Conservation (phyloP, 2,797 vertebrate species). For the Lepus townsendii region DNA sequence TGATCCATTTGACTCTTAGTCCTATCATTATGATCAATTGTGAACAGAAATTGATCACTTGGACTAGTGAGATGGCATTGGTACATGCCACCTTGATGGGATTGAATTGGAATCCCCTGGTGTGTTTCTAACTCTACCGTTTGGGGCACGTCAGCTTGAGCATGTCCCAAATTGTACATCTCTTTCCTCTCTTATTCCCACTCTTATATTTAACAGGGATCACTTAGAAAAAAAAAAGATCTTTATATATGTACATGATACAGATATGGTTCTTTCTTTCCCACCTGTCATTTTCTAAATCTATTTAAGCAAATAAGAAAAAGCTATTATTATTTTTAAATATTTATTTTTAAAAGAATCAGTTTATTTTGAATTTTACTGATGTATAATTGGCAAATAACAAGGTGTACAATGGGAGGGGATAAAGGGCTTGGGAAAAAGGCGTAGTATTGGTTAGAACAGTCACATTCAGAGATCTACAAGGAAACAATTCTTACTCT, state of each 20-base stretch:
- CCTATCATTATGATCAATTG: no score
- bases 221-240: conserved; percentile 31
- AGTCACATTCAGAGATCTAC: conserved; percentile 8
- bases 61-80: no score
- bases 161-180: no score
- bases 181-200: no score
- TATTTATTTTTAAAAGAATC: conserved; percentile 48
- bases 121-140: no score
- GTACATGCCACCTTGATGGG: no score
- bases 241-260: neutral
- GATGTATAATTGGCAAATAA: neutral
- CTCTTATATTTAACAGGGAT: no score
- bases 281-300: neutral
- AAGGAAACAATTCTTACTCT: neutral
- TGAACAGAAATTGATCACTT: no score
- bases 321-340: neutral
- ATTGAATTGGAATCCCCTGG: no score
- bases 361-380: neutral
- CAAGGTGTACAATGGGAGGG: no score
- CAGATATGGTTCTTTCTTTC: accelerated
- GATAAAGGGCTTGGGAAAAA: neutral
- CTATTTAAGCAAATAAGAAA: conserved; percentile 15
- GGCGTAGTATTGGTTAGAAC: neutral
- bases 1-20: no score
- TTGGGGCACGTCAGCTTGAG: no score